These are phyloP conservation scores for Mastomys natalensis DNA, from an alignment of 2,113 vertebrate genomes.

Conservation along the genomic window DNA sequence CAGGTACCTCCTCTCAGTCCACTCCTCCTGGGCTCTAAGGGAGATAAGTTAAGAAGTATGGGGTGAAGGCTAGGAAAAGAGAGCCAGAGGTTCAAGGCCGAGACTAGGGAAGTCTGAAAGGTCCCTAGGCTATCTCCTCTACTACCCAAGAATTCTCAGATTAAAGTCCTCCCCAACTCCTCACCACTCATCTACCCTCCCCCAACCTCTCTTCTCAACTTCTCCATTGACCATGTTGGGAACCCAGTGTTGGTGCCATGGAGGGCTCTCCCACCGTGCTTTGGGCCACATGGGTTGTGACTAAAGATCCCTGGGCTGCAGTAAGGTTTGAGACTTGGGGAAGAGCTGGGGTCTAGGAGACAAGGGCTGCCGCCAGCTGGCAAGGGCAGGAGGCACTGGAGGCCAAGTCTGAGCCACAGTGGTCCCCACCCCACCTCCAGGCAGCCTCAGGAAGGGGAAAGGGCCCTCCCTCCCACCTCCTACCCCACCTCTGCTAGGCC, in stretches of 20 bases:
- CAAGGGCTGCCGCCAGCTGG: background rate
- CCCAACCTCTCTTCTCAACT: background rate
- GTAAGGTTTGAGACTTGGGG: background rate
- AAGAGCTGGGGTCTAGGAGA: background rate
- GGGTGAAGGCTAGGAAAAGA: background rate
- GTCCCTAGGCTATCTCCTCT: background rate
- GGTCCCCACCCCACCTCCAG: slow-evolving; percentile 61
- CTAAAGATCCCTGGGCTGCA: background rate
- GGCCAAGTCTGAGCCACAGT: slow-evolving; percentile 62
- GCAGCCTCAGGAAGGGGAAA: slow-evolving; percentile 50
- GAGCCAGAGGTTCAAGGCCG: background rate
- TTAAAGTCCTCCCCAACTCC: background rate
- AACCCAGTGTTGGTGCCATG: background rate
- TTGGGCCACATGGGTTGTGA: background rate
- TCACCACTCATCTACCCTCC: background rate
- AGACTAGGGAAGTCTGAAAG: background rate
- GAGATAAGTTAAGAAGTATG: background rate
- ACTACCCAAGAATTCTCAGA: background rate
- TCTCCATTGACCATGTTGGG: background rate
- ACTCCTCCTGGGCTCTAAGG: background rate
- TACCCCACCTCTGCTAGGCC: background rate
- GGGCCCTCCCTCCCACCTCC: background rate
- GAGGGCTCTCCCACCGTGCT: background rate
- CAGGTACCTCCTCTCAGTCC: background rate
- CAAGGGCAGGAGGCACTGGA: background rate